Evolutionary conservation across 1,140 invertebrate genomes (phyloP).

Genomic region (Metaphire vulgaris): DNA sequence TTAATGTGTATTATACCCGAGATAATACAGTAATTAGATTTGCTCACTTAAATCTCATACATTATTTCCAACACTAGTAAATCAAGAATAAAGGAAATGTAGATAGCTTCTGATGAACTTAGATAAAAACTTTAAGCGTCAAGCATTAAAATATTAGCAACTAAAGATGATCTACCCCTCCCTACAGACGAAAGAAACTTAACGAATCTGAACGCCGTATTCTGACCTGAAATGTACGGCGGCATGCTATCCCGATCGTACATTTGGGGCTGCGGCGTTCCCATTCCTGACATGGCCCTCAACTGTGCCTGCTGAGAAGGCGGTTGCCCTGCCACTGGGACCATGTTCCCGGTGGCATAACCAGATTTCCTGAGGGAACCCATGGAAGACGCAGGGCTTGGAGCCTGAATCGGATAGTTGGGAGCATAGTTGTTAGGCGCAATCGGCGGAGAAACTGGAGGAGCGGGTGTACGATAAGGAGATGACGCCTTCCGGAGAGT

Average conservation of each 20-base stretch:
- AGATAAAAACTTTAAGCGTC: too few relatives aligned
- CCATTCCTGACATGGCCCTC: constrained; percentile 37
- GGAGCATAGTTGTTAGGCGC: constrained; percentile 89
- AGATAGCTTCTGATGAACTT: too few relatives aligned
- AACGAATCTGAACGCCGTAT: too few relatives aligned
- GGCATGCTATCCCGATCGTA: neutral
- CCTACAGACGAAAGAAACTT: too few relatives aligned
- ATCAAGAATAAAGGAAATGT: too few relatives aligned
- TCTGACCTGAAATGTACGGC: neutral
- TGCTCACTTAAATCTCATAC: too few relatives aligned
- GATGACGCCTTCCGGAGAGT: constrained; percentile 18
- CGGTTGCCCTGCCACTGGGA: constrained; percentile 15
- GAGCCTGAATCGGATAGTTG: neutral
- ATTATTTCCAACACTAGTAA: too few relatives aligned
- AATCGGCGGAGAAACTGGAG: constrained; percentile 81
- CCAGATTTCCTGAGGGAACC: neutral
- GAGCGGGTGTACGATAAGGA: constrained; percentile 73
- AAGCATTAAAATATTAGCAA: too few relatives aligned
- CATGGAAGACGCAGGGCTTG: neutral
- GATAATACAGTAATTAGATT: too few relatives aligned
- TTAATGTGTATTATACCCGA: too few relatives aligned
- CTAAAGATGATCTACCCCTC: too few relatives aligned
- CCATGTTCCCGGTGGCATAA: neutral
- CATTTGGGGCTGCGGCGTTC: too few relatives aligned
- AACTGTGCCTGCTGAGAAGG: constrained; percentile 55